Base-by-base conservation (phyloP, 2,113 vertebrate genomes). In the Plectropomus leopardus region DNA sequence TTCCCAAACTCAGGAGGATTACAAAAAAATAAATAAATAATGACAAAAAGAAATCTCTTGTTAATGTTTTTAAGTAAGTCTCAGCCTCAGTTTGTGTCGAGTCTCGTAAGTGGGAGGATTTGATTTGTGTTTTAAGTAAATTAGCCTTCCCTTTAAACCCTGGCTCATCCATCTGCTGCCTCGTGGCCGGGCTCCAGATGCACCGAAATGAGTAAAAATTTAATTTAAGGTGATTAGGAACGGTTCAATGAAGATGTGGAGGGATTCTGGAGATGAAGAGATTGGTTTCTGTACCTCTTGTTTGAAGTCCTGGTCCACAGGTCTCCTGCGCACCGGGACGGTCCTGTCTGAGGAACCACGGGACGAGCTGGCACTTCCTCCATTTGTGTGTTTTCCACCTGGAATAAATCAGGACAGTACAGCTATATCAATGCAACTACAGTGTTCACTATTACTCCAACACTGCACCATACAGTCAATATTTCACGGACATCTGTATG, bases 341-440 rank as follows among this genome's bases (percentile, higher is more conserved):
- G 63, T 96, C 96, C 63, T 98, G 96, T 4, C 96, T 95, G 69
- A 99, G 93, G 0, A 95, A 94, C 98, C 98, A 99, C 0, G 98
- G 97, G 0, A 98, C 98, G 57, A 99, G 91, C 59, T 99, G 98
- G 93, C 98, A 99, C 64, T 97, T 94, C 67, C 97, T 97, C 98
- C 98, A 99, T 65, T 99, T 99, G 92, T 99, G 98, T 0, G 96
- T 97, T 91, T 99, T 99, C 98, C 98, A 99, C 82, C 98, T 99
- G 84, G 13, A 88, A 83, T 54, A 14, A 53, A 79, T 50, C 23
- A 58, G 23, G 32, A 53, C 45, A 32, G 13, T 16, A 9, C 1
- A 51, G 28, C 1, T 13, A 54, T 24, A 30, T 48, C 42, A 78
- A 2, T 15, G 15, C 16, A 13, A 16, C 17, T 47, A 42, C 11